Percentiles rank a stretch among this genome's conserved stretches.
These are phyloP conservation scores for Tautogolabrus adspersus DNA, from an alignment of 2,113 vertebrate species.

Conservation along the genomic window DNA sequence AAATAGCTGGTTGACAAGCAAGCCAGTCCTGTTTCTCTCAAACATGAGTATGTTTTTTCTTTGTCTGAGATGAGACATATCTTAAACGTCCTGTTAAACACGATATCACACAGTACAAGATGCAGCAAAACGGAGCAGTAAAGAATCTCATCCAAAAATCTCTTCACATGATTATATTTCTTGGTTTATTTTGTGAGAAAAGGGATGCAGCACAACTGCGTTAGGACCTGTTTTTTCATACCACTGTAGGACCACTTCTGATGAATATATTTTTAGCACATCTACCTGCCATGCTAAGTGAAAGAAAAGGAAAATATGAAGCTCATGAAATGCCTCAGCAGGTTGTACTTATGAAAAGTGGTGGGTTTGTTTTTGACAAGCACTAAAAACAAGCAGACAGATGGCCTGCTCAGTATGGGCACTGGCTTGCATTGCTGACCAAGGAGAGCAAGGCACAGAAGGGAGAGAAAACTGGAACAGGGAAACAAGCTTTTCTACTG, in stretches of 20 bases:
- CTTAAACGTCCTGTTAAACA: not conserved
- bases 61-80: not conserved
- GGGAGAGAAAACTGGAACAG: conserved; percentile 52
- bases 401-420: conserved; percentile 78
- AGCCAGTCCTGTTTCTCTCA: not conserved
- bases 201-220: conserved; percentile 11
- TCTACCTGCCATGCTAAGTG: conserved; percentile 27
- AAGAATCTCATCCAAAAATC: conserved; percentile 24
- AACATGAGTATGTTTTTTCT: not conserved
- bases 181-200: conserved; percentile 24
- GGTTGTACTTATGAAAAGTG: conserved; percentile 59
- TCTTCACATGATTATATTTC: conserved; percentile 12
- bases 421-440: conserved; percentile 70
- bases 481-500: conserved; percentile 59
- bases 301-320: conserved; percentile 37
- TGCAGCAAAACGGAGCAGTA: conserved; percentile 27
- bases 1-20: conserved; percentile 17
- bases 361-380: conserved; percentile 68
- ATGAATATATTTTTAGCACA: conserved; percentile 35
- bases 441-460: conserved; percentile 61
- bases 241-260: conserved; percentile 22
- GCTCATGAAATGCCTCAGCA: conserved; percentile 38
- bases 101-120: not conserved
- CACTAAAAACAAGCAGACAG: conserved; percentile 75
- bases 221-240: conserved; percentile 30